These are phyloP conservation scores for Mesorhabditis belari DNA, from an alignment of 2,888 invertebrate species.

Conservation along the genomic window DNA sequence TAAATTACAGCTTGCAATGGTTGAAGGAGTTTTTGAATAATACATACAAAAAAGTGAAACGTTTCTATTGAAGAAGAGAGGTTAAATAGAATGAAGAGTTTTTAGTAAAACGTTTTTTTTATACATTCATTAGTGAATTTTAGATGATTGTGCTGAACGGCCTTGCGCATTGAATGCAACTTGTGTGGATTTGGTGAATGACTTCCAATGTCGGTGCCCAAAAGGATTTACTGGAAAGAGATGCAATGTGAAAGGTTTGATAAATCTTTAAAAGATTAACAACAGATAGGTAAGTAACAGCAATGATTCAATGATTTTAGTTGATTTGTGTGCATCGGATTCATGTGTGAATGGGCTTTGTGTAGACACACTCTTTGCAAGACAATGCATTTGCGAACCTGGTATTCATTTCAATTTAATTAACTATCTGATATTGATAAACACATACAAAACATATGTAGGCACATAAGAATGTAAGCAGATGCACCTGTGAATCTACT, in stretches of 20 bases:
- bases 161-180: slow-evolving; percentile 76
- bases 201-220: slow-evolving; percentile 86
- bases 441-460: too few relatives aligned
- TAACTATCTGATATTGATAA: too few relatives aligned
- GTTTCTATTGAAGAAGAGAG: too few relatives aligned
- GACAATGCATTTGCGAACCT: slow-evolving; percentile 37
- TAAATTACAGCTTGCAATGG: too few relatives aligned
- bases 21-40: too few relatives aligned
- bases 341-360: slow-evolving; percentile 73
- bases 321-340: slow-evolving; percentile 78
- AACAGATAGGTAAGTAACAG: background rate
- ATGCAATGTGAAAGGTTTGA: slow-evolving; percentile 78
- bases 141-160: slow-evolving; percentile 81
- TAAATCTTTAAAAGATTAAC: background rate
- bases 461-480: too few relatives aligned
- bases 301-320: slow-evolving; percentile 12
- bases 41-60: too few relatives aligned
- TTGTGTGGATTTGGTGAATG: slow-evolving; percentile 86
- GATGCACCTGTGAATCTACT: too few relatives aligned
- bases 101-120: too few relatives aligned
- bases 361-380: slow-evolving; percentile 78
- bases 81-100: too few relatives aligned
- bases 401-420: too few relatives aligned
- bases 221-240: slow-evolving; percentile 89
- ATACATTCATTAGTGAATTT: too few relatives aligned